phyloP scores from a whole-genome alignment of 1,140 invertebrate species.

The Cherax quadricarinatus region DNA sequence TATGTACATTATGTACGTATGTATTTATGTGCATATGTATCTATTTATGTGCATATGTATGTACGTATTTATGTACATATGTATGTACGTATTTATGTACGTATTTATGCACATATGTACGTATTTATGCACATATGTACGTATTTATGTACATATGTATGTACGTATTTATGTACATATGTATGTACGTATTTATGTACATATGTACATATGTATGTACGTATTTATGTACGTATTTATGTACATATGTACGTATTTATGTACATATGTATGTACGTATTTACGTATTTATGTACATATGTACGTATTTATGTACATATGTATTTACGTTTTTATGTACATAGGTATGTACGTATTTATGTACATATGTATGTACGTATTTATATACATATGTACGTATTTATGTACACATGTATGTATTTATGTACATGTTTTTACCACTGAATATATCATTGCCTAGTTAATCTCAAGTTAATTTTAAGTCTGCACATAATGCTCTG shows the following conservation, averaged over 20 bases:
- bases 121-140: too few species aligned
- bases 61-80: not conserved
- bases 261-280: not conserved
- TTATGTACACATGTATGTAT: not conserved
- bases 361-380: not conserved
- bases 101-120: not conserved
- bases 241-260: too few species aligned
- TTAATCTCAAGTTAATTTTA: too few species aligned
- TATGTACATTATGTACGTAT: too few species aligned
- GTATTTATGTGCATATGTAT: not conserved
- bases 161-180: not conserved
- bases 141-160: not conserved
- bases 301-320: not conserved
- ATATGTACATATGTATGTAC: not conserved
- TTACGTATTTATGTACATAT: too few species aligned
- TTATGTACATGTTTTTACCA: too few species aligned
- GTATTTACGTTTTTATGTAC: not conserved
- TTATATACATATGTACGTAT: not conserved
- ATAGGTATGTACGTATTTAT: not conserved
- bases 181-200: too few species aligned
- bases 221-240: not conserved
- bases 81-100: not conserved
- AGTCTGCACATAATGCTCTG: too few species aligned
- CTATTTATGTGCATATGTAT: too few species aligned
- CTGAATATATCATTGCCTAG: too few species aligned